A percentile compares a stretch with the other conserved stretches of the same genome.
Conservation (phyloP, 2,888 invertebrate species). For the Vanessa cardui region DNA sequence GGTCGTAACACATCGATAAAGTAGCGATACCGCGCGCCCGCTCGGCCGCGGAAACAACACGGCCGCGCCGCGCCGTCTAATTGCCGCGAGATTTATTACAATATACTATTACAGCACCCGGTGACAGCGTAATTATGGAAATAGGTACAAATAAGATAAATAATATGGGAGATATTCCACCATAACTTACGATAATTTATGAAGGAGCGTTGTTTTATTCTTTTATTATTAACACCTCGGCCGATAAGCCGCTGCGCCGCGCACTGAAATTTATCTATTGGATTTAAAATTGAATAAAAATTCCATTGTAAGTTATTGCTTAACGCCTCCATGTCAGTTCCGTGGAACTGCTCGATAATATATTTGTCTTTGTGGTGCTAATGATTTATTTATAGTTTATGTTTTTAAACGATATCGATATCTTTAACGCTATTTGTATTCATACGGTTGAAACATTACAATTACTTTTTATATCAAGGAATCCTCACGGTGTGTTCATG, state of each 20-base stretch:
- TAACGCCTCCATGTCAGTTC: slow-evolving; percentile 16
- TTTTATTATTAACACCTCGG: slow-evolving; percentile 36
- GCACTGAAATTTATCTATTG: slow-evolving; percentile 32
- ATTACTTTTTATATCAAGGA: too few relatives aligned
- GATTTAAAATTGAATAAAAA: slow-evolving; percentile 39
- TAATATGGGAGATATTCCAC: slow-evolving; percentile 32
- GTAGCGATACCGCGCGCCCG: slow-evolving; percentile 36
- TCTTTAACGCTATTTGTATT: too few relatives aligned
- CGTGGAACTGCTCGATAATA: not conserved
- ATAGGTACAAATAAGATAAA: slow-evolving; percentile 41
- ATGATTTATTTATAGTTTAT: slow-evolving; percentile 8
- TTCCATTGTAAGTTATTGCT: slow-evolving; percentile 22
- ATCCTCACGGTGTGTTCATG: too few relatives aligned
- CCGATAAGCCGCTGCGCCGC: slow-evolving; percentile 14
- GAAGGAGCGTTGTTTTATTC: slow-evolving; percentile 31
- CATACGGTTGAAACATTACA: too few relatives aligned
- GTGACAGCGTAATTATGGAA: slow-evolving; percentile 40
- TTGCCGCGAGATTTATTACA: slow-evolving; percentile 38
- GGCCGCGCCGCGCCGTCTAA: slow-evolving; percentile 36
- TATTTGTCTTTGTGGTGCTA: not conserved
- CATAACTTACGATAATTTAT: slow-evolving; percentile 29
- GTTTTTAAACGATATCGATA: too few relatives aligned
- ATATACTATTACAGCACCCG: slow-evolving; percentile 30
- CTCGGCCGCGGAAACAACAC: slow-evolving; percentile 36
- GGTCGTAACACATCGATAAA: slow-evolving; percentile 44